Evolutionary conservation across 2,113 vertebrate species (phyloP), one percentile per base, ranked within the genome.

Genomic region (Paradisaea rubra): DNA sequence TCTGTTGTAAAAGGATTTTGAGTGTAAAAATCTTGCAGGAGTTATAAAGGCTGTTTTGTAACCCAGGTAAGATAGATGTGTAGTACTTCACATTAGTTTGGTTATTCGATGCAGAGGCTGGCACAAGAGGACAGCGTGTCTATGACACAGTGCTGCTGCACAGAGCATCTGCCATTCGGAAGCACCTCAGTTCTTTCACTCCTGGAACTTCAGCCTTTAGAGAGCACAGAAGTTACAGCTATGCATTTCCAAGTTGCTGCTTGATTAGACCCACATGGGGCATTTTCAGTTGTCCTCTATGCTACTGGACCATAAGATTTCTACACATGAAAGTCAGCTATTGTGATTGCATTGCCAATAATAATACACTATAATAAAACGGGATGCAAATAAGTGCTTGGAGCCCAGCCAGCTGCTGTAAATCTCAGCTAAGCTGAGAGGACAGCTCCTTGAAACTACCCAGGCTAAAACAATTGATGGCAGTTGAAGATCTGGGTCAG

Each of bases 401-500:
- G 84, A 91, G 25, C 49, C 41, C 24, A 89, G 80, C 66, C 79
- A 97, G 50, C 30, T 86, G n/a, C 54, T 61, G 20, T 70, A 92
- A 95, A 90, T 96, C 63, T 96, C 71, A 78, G n/a, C 68, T 95
- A 77, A 95, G 30, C 68, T 93, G 22, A 74, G 30, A 89, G 74
- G 71, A 82, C 59, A 88, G 63, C 27, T 89, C 37, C 80, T 89
- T 87, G 79, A 95, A 92, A 91, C 56, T 77, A 91, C 44, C 52
- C 59, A 56, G 45, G 71, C 79, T 93, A 91, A 93, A 93, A 81
- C 64, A 94, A 84, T 68, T 92, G 64, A 92, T 74, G n/a, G 39
- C 64, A 84, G 39, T 54, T 81, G 71, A 88, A 91, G 87, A 95
- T 93, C 89, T 95, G 64, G 89, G 93, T 95, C 88, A 94, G 84